Evolutionary conservation across 1,140 invertebrate species (phyloP).

Genomic region (Penaeus indicus): DNA sequence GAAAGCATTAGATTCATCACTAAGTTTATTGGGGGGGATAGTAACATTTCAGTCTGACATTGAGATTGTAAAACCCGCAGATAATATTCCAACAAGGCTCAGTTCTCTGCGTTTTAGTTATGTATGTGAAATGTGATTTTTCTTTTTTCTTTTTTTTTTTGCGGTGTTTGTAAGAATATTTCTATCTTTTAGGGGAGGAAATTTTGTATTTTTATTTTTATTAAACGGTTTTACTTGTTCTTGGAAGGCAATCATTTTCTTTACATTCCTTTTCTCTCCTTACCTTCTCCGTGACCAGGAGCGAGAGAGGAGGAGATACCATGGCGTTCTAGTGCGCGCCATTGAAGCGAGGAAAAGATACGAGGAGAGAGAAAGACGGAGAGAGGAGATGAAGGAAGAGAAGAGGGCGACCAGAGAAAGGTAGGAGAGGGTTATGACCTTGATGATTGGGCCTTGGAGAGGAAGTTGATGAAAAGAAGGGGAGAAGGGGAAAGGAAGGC

Average conservation of each 20-base stretch:
- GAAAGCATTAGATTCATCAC: too few species aligned
- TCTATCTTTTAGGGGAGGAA: too few species aligned
- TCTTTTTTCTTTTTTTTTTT: neutral
- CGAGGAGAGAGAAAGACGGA: slow-evolving; percentile 89
- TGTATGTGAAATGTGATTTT: neutral
- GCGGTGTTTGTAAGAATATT: neutral
- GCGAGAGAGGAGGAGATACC: slow-evolving; percentile 89
- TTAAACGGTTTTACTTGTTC: neutral
- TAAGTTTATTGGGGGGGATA: too few species aligned
- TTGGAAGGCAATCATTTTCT: neutral
- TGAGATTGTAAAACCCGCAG: neutral
- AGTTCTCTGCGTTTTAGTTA: slow-evolving; percentile 42
- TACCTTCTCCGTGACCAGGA: slow-evolving; percentile 76
- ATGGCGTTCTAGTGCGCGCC: slow-evolving; percentile 88
- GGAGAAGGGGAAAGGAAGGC: neutral
- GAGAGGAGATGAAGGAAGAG: slow-evolving; percentile 83
- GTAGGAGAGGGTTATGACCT: slow-evolving; percentile 69
- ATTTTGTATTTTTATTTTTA: neutral
- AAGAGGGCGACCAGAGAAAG: slow-evolving; percentile 85
- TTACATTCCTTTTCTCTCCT: neutral
- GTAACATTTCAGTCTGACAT: neutral
- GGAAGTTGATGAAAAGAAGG: too few species aligned
- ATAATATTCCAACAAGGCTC: slow-evolving; percentile 59
- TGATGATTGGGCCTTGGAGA: too few species aligned
- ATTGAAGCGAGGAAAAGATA: slow-evolving; percentile 85